A percentile compares a stretch with the other conserved stretches of the same genome.
phyloP scores from a whole-genome alignment of 1,140 invertebrate species.

The Scaptomyza hsui region DNA sequence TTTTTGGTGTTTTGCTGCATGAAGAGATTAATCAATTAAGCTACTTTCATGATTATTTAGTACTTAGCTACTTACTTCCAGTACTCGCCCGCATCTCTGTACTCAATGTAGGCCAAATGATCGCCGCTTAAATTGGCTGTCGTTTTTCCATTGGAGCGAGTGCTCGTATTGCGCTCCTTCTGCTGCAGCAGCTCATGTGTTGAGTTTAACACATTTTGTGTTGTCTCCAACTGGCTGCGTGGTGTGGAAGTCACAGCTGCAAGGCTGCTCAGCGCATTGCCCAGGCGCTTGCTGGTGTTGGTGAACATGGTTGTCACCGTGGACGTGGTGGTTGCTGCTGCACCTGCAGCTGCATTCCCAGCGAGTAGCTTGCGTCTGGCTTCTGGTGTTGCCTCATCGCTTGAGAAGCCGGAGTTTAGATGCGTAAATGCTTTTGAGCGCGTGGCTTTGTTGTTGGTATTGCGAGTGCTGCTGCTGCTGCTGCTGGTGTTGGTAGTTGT shows the following conservation, averaged over 20 bases:
- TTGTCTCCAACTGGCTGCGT: slow-evolving; percentile 59
- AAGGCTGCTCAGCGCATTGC: slow-evolving; percentile 33
- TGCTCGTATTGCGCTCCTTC: slow-evolving; percentile 59
- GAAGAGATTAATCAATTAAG: background rate
- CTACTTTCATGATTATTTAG: background rate
- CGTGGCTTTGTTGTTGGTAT: slow-evolving; percentile 44
- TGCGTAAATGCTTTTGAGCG: slow-evolving; percentile 49
- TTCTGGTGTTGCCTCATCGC: slow-evolving; percentile 56
- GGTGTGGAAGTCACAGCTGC: slow-evolving; percentile 66
- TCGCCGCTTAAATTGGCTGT: slow-evolving; percentile 64
- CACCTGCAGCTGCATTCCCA: slow-evolving; percentile 4
- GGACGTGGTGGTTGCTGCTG: slow-evolving; percentile 25
- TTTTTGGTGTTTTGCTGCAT: slow-evolving; percentile 90
- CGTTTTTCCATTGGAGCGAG: slow-evolving; percentile 69
- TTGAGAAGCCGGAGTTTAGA: slow-evolving; percentile 62
- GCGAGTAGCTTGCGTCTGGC: slow-evolving; percentile 37
- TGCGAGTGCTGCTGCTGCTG: slow-evolving; percentile 20
- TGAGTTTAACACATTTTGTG: slow-evolving; percentile 70
- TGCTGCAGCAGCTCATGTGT: slow-evolving; percentile 59
- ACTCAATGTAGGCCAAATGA: slow-evolving; percentile 86
- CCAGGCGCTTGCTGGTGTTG: slow-evolving; percentile 49
- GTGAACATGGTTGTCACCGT: slow-evolving; percentile 52
- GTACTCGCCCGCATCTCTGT: slow-evolving; percentile 87
- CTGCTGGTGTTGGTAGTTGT: slow-evolving; percentile 9
- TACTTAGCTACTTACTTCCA: slow-evolving; percentile 88